Base-by-base conservation (phyloP, 2,113 vertebrate species). In the Bujurquina vittata region DNA sequence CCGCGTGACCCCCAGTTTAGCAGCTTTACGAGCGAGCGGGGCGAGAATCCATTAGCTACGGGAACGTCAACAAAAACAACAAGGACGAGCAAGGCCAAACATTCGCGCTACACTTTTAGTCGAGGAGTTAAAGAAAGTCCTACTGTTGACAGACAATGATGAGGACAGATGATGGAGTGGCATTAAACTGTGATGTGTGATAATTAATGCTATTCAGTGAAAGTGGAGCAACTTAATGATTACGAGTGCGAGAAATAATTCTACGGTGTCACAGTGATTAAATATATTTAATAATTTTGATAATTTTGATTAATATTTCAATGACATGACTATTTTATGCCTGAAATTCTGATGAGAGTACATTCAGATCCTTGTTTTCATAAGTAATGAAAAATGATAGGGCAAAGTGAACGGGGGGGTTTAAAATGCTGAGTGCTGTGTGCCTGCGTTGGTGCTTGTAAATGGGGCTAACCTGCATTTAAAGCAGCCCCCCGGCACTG, bases 11-110 rank as follows among this genome's bases (percentile, higher is more conserved):
- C 81, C 81, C 78, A 18, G 77, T 87, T 91, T 80, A 81, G 88
- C 86, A 58, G 87, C 83, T 93, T 94, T 93, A 93, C 7, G 84
- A 89, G 75, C 9, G 7, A 78, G 20, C 77, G 62, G 86, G 87
- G 92, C 18, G 74, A 94, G 89, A 93, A 94, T 89, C 93, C 94
- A 94, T 94, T 93, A 92, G 90, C 87, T 69, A 83, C 90, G 79
- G 84, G 73, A 83, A 84, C 88, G 84, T 77, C 84, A 49, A 75
- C 80, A 88, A 67, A 86, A 76, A 80, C 76, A 83, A 75, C 46
- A 57, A 81, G 0, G 15, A 6, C 0, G 12, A 14, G 20, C 10
- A 56, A 63, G 20, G 8, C 33, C n/a, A 23, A 67, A 54, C 61
- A 46, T 14, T 9, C 0, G 6, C 33, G 2, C 12, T 33, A 18